phyloP scores from a whole-genome alignment of 2,113 vertebrate species.

The Proterorhinus semilunaris region DNA sequence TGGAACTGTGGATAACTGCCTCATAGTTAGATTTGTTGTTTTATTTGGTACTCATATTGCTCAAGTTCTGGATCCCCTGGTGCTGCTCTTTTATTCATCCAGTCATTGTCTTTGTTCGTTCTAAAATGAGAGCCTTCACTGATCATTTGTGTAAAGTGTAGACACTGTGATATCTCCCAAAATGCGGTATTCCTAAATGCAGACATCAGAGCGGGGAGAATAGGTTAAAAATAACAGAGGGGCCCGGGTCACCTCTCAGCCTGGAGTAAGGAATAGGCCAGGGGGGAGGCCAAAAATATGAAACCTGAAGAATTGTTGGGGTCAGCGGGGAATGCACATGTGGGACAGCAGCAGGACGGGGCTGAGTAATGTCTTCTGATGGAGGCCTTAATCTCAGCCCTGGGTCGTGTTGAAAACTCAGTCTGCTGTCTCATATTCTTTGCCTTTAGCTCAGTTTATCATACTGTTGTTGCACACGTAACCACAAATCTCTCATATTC shows the following conservation, averaged over 20 bases:
- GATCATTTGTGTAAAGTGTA: no score
- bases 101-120: no score
- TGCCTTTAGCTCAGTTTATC: slow-evolving; percentile 42
- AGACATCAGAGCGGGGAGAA: slow-evolving; percentile 52
- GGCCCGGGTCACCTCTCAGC: slow-evolving; percentile 52
- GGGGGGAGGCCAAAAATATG: slow-evolving; percentile 7
- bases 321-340: not conserved
- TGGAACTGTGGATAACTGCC: no score
- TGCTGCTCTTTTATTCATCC: no score
- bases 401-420: slow-evolving; percentile 26
- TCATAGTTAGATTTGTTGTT: no score
- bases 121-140: no score
- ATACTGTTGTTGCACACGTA: slow-evolving; percentile 25
- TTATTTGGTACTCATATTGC: no score
- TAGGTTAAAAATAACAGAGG: slow-evolving; percentile 57
- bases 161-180: no score
- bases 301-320: not conserved
- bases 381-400: slow-evolving; percentile 33
- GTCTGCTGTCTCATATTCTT: slow-evolving; percentile 41
- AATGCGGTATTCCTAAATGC: not conserved
- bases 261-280: slow-evolving; percentile 20
- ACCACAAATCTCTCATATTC: slow-evolving; percentile 46
- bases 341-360: not conserved
- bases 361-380: slow-evolving; percentile 20
- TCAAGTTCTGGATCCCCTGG: no score